A percentile compares a stretch with the other conserved stretches of the same genome.
phyloP scores from a whole-genome alignment of 2,888 invertebrate species.

The Diadegma fenestrale region DNA sequence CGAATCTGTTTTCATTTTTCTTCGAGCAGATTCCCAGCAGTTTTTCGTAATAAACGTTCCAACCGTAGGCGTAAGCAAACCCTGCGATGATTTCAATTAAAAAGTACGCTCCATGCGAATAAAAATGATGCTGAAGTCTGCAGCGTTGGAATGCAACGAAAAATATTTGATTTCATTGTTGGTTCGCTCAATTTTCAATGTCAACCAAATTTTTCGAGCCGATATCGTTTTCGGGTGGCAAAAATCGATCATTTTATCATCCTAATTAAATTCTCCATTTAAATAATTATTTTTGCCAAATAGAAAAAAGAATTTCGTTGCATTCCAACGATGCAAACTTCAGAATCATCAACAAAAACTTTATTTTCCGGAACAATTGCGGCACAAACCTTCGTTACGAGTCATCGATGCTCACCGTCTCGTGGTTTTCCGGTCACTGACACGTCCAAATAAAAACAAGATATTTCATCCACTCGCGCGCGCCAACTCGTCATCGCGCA shows the following conservation, averaged over 20 bases:
- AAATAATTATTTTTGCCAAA: no score
- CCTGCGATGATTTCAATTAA: slow-evolving; percentile 39
- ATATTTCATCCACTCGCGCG: background rate
- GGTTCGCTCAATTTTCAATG: no score
- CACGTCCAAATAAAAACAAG: slow-evolving; percentile 10
- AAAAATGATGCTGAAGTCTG: no score
- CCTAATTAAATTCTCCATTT: no score
- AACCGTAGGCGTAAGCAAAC: slow-evolving; percentile 70
- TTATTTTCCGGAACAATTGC: background rate
- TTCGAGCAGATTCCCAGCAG: slow-evolving; percentile 69
- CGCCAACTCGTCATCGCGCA: background rate
- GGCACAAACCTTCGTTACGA: background rate
- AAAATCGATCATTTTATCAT: no score
- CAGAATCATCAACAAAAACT: background rate
- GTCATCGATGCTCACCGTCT: slow-evolving; percentile 40
- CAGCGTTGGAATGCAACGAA: no score
- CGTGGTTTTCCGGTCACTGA: slow-evolving; percentile 35
- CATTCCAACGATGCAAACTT: no score
- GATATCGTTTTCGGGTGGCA: no score
- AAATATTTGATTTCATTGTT: no score
- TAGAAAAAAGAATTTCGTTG: no score
- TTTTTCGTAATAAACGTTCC: slow-evolving; percentile 72
- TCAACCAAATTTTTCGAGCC: no score
- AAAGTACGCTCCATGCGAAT: no score
- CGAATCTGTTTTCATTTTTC: slow-evolving; percentile 44